A percentile compares a stretch with the other conserved stretches of the same genome.
Evolutionary conservation across 1,140 invertebrate species (phyloP).

Genomic region (Drosophila nigrodunni): DNA sequence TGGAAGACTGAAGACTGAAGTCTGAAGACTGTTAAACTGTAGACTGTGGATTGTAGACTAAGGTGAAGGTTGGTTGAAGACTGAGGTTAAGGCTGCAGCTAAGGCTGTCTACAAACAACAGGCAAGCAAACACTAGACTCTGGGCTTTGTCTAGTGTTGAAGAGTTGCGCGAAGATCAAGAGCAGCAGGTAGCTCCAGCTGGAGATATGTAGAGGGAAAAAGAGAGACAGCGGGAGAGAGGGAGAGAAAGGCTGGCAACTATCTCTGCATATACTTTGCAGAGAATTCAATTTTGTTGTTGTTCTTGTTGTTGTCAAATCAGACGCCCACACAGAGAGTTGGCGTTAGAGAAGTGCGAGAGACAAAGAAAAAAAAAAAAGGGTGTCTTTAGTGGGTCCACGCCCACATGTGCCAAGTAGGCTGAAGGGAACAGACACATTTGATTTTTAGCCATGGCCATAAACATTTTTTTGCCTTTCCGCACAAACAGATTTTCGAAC

Average conservation of each 20-base stretch:
- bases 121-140: slow-evolving; percentile 71
- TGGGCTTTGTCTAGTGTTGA: slow-evolving; percentile 31
- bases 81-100: slow-evolving; percentile 24
- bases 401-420: slow-evolving; percentile 13
- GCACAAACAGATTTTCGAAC: too few relatives aligned
- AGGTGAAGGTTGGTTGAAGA: slow-evolving; percentile 10
- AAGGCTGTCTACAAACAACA: slow-evolving; percentile 69
- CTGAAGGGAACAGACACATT: slow-evolving; percentile 28
- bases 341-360: neutral
- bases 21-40: neutral
- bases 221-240: slow-evolving; percentile 5
- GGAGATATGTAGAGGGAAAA: neutral
- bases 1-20: slow-evolving; percentile 2
- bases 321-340: slow-evolving; percentile 35
- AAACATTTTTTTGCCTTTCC: slow-evolving; percentile 16
- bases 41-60: neutral
- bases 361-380: neutral
- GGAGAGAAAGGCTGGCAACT: slow-evolving; percentile 28
- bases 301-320: slow-evolving; percentile 63
- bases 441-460: slow-evolving; percentile 61
- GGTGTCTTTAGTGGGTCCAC: slow-evolving; percentile 7
- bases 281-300: slow-evolving; percentile 62
- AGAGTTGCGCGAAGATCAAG: slow-evolving; percentile 50
- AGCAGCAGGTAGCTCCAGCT: slow-evolving; percentile 35
- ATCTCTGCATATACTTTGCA: slow-evolving; percentile 41